These are phyloP conservation scores for Ceuthmochares aereus DNA, from an alignment of 2,113 vertebrate genomes.

Conservation along the genomic window DNA sequence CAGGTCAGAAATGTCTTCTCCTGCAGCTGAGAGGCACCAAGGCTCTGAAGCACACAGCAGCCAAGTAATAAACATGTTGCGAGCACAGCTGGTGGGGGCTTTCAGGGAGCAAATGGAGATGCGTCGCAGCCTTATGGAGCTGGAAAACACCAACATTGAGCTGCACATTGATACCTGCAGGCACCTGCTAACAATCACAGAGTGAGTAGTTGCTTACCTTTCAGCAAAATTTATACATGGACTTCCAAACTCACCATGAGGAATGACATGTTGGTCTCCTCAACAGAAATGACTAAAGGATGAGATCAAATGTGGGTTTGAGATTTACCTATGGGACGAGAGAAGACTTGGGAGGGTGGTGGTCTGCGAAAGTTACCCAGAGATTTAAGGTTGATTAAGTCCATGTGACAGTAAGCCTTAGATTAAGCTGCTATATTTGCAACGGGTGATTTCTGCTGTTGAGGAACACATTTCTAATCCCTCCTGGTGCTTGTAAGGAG, in stretches of 20 bases:
- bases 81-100: conserved; percentile 34
- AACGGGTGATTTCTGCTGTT: background rate
- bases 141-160: conserved; percentile 68
- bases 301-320: background rate
- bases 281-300: background rate
- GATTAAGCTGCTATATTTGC: background rate
- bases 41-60: background rate
- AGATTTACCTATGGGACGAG: background rate
- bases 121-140: conserved; percentile 63
- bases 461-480: background rate
- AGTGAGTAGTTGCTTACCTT: conserved; percentile 51
- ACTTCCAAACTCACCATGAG: background rate
- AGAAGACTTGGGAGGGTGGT: background rate
- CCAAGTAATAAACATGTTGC: conserved; percentile 27
- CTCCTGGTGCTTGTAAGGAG: background rate
- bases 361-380: background rate
- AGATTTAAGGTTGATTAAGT: background rate
- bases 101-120: conserved; percentile 72
- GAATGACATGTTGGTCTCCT: background rate
- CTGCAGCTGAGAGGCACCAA: background rate
- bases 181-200: conserved; percentile 66
- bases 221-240: rapidly evolving
- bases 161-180: conserved; percentile 64
- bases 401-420: background rate
- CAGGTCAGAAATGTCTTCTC: background rate